Evolutionary conservation across 2,797 vertebrate genomes (phyloP).

Genomic region (Triplophysa yarkandensis): DNA sequence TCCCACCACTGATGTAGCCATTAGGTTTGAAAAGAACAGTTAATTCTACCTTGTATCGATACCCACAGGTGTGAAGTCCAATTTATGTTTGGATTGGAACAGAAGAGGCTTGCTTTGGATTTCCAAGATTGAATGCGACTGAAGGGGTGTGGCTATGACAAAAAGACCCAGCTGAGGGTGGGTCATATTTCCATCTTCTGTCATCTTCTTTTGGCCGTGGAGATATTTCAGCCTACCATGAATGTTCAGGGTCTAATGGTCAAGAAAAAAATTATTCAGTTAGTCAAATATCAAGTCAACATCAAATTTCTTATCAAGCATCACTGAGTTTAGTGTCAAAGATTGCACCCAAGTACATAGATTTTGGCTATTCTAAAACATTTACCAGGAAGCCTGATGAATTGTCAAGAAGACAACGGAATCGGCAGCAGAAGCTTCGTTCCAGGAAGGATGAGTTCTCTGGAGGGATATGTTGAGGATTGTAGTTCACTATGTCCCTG

Average conservation of each 20-base stretch:
- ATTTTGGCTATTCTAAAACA: too few species aligned
- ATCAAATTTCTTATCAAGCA: conserved; percentile 10
- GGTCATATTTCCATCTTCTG: conserved; percentile 59
- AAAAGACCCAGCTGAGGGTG: conserved; percentile 79
- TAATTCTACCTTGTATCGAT: conserved; percentile 74
- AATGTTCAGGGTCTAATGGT: conserved; percentile 78
- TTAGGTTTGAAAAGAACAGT: not conserved
- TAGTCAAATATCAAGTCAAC: not conserved
- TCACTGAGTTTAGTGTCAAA: not conserved
- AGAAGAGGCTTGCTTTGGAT: conserved; percentile 78
- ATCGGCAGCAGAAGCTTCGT: conserved; percentile 82
- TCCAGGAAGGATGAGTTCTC: conserved; percentile 76
- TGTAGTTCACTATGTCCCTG: conserved; percentile 65
- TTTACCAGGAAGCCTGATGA: conserved; percentile 86
- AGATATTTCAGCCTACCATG: conserved; percentile 77
- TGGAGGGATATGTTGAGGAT: conserved; percentile 61
- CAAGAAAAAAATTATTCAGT: not conserved
- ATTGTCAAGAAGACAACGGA: conserved; percentile 85
- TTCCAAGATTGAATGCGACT: conserved; percentile 80
- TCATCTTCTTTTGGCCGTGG: conserved; percentile 70
- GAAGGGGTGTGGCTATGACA: conserved; percentile 74
- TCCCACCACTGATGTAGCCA: not conserved
- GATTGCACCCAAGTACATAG: not conserved
- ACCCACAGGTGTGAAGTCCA: conserved; percentile 82
- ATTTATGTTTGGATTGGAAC: conserved; percentile 85